Evolutionary conservation across 1,140 invertebrate genomes (phyloP), one percentile per base, ranked within the genome.

Genomic region (Zaprionus ghesquierei): DNA sequence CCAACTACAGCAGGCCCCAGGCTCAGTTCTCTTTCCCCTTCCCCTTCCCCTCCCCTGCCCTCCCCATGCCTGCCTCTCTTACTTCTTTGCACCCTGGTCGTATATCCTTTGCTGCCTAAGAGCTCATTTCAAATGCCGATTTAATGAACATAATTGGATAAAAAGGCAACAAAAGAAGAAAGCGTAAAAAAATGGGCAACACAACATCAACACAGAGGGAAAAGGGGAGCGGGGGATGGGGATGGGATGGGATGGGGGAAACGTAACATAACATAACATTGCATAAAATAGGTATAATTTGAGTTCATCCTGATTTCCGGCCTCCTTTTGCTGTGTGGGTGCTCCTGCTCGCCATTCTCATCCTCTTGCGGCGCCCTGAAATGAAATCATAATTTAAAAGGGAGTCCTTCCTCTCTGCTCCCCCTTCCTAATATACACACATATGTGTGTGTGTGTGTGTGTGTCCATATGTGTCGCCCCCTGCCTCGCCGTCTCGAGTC

Each of bases 101-200:
- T n/a, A 54, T 18, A 44, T 64, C 25, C 25, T 41, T 41, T 22
- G 35, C 55, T 35, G 61, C 49, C 22, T 50, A n/a, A n/a, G 20
- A 29, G 79, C 73, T 53, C 61, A 77, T 84, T 84, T 84, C 77
- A 84, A 84, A 85, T 85, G 81, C 81, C 81, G 66, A 77, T 85
- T 86, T 84, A 89, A 87, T 87, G 84, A 87, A 75, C 79, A 89
- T 87, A 87, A 87, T 87, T 87, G 73, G 58, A 77, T 69, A 69
- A 58, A 51, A 77, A 69, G 35, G 25, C 38, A 69, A 73, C 44
- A 69, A 74, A 41, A 69, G 63, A 59, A 20, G 12, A 15, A 27
- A 55, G 5, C 38, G 20, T 23, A 54, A 27, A 15, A 46, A 38
- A 22, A n/a, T n/a, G n/a, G 20, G 5, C 22, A 22, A 25, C 46